Conservation (phyloP, 2,888 invertebrate species). For the Polietes domitor region DNA sequence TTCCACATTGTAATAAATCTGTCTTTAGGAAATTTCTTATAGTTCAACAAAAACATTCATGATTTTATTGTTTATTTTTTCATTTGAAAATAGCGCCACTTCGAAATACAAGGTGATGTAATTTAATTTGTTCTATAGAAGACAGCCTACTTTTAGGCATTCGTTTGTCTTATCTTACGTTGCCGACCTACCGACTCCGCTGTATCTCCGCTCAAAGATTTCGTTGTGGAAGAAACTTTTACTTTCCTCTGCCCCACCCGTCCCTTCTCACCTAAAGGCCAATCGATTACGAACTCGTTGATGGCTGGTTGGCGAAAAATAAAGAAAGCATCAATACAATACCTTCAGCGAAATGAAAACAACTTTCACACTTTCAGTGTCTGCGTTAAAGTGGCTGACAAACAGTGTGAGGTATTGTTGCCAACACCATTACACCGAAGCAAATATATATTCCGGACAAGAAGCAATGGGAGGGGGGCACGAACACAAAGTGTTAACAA, state of each 20-base stretch:
- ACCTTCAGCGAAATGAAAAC: background rate
- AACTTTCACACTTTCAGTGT: background rate
- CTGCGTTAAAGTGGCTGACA: constrained; percentile 28
- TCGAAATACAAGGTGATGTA: too few species aligned
- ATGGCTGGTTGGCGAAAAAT: background rate
- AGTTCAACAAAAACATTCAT: too few species aligned
- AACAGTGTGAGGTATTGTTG: background rate
- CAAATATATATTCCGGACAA: background rate
- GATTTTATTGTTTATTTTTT: too few species aligned
- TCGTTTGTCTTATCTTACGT: too few species aligned
- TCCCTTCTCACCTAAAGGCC: background rate
- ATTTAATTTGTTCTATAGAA: too few species aligned
- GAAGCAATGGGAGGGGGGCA: background rate
- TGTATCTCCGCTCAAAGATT: background rate
- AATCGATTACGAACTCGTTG: background rate
- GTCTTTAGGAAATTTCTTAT: too few species aligned
- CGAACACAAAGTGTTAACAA: background rate
- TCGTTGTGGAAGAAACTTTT: background rate
- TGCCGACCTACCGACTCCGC: too few species aligned
- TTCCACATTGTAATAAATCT: too few species aligned
- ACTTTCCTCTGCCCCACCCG: background rate
- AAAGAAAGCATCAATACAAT: background rate
- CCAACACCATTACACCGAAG: background rate
- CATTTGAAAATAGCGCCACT: too few species aligned
- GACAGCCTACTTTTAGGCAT: too few species aligned